Base-by-base conservation (phyloP, 2,797 vertebrate species). In the Chrosomus eos region DNA sequence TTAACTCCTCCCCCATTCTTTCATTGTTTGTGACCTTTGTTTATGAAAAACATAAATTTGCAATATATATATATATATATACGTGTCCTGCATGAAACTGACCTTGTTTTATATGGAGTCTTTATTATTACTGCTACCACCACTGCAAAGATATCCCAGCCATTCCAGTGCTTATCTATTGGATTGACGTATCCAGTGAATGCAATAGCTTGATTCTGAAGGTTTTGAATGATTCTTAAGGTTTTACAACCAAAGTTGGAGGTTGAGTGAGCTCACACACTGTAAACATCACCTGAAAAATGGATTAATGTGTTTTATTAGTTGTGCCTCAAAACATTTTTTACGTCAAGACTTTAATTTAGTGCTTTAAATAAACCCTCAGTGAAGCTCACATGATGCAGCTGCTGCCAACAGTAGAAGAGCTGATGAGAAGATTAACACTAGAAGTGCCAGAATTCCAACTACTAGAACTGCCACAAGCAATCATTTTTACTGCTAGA, bases 141-240 rank as follows among this genome's bases (percentile, higher is more conserved):
- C 1, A 73, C 9, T 72, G 7, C 51, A 21, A 3, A 58, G 68
- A 43, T 14, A 31, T n/a, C 48, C 67, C 6, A 81, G 62, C 82
- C 82, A 77, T 28, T 75, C 60, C 60, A 85, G 48, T 0, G 40
- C 3, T 82, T 79, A 73, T 72, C 76, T 68, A 80, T 74, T 26
- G 0, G 81, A 26, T 11, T 84, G 86, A 33, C 82, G 23, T 8
- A 87, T 81, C 82, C 71, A 84, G n/a, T 38, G 0, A 51, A 68
- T 38, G 3, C 33, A 53, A 3, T 76, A 18, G 33, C 74, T 26
- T 55, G 74, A 38, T 58, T 0, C 51, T 58, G 45, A 73, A 73
- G 31, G 31, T 31, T 31, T 3, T 31, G 33, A 72, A 19, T 48
- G 8, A 73, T 19, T 71, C 13, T 71, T 71, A 13, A 43, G 36